Evolutionary conservation across 2,797 vertebrate genomes (phyloP), one percentile per base, ranked within the genome.

Genomic region (Urophycis tenuis): DNA sequence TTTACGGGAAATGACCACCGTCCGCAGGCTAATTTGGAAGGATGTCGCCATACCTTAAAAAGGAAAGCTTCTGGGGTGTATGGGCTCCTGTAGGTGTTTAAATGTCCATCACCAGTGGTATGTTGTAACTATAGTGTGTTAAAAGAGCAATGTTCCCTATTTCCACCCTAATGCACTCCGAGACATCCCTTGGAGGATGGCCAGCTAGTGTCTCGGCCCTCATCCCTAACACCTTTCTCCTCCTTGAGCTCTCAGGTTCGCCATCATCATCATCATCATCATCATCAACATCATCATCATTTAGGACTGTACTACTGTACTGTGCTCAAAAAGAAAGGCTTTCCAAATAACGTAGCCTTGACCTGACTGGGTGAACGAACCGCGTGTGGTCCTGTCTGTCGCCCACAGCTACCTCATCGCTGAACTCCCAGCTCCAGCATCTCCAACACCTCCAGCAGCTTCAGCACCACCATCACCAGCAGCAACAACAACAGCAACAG

Each of bases 341-440:
- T 14, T 39, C 36, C 36, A 11, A 34, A 34, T 34, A 49, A 12
- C 3, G 45, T 49, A 12, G 0, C 25, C 64, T 30, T 30, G 64
- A 30, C 29, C 64, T 30, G 64, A 30, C 12, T 29, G 14, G 64
- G 3, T 53, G 29, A 69, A 14, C 64, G 31, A 31, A 70, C 67
- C 3, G 29, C 17, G 4, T 19, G 30, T 34, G 15, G 15, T 30
- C 35, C 60, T 89, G 89, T 87, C 60, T 89, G 89, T 87, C 84
- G 77, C 88, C 89, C 77, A 85, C 90, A 99, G 98, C 98, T 98
- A 99, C 98, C 97, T 99, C 98, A 94, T 96, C 98, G 86, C 95
- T 99, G 91, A 99, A 95, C 93, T 96, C 97, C 85, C 97, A 98
- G 86, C 96, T 99, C 88, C 98, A 99, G 92, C 97, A 98, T 87